Conservation (phyloP, 2,797 vertebrate genomes). For the Scolopax bukidnonensis region DNA sequence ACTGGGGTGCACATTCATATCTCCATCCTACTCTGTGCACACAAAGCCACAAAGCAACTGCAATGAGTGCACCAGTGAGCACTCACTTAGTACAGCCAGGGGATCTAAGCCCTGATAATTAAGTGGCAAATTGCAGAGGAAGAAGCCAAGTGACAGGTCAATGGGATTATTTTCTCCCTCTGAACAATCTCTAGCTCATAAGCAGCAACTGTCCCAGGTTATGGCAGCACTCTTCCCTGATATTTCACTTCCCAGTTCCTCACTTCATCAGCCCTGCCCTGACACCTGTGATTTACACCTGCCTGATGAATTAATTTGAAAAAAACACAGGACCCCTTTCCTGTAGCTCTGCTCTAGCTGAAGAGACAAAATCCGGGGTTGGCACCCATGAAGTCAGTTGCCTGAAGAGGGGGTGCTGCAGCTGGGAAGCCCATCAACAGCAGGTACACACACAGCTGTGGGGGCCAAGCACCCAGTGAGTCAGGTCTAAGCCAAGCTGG, state of each 20-base stretch:
- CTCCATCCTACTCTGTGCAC: background rate
- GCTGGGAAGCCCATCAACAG: background rate
- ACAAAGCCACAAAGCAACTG: background rate
- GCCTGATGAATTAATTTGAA: background rate
- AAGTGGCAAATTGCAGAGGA: background rate
- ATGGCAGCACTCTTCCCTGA: background rate
- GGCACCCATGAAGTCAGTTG: background rate
- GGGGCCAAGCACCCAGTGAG: too few relatives aligned
- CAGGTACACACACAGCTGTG: accelerated
- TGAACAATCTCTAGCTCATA: background rate
- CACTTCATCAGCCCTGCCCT: background rate
- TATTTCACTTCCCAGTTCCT: background rate
- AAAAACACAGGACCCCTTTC: background rate
- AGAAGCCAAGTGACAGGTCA: background rate
- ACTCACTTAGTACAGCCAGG: background rate
- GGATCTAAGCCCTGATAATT: background rate
- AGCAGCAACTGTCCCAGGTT: background rate
- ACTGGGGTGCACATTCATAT: accelerated
- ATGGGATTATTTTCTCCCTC: background rate
- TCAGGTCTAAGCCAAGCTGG: background rate
- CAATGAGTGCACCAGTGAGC: accelerated
- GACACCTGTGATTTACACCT: background rate
- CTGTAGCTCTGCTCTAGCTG: background rate
- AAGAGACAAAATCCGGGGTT: background rate
- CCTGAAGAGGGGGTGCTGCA: accelerated